A percentile compares a stretch with the other conserved stretches of the same genome.
These are phyloP conservation scores for Callyntrura sp. DNA, from an alignment of 2,888 invertebrate species.

Conservation along the genomic window DNA sequence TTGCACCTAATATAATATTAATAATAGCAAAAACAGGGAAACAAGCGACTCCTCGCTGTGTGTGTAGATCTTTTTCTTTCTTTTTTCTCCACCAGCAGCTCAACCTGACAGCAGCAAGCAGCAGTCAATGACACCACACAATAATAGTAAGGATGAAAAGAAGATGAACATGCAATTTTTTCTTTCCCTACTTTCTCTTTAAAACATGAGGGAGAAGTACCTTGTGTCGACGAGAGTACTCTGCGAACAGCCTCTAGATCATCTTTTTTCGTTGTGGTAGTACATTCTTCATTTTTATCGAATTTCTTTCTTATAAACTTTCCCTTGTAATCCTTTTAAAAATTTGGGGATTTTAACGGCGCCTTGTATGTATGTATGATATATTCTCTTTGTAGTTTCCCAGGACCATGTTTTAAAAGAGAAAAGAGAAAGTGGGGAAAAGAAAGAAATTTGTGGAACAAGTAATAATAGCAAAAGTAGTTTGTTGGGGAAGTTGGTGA, in stretches of 20 bases:
- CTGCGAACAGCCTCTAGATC: neutral
- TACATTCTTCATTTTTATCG: neutral
- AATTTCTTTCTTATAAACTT: neutral
- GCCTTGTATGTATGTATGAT: no score
- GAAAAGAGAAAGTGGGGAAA: no score
- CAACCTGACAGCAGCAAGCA: neutral
- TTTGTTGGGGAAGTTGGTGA: no score
- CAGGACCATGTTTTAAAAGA: no score
- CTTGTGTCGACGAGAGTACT: neutral
- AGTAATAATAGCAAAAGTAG: no score
- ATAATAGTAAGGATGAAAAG: neutral
- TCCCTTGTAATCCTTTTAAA: neutral
- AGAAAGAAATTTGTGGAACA: no score
- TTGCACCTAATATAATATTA: no score
- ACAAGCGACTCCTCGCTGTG: no score
- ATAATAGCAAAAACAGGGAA: no score
- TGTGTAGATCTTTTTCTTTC: no score
- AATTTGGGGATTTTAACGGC: neutral
- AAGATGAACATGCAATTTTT: slow-evolving; percentile 36
- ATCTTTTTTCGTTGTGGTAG: neutral
- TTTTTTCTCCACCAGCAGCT: neutral
- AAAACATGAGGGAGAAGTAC: neutral
- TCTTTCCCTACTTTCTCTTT: neutral
- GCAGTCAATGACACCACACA: slow-evolving; percentile 44
- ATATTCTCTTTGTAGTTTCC: no score